Evolutionary conservation across 2,888 invertebrate genomes (phyloP), one percentile per base, ranked within the genome.

Genomic region (Himalopsyche kuldschensis): DNA sequence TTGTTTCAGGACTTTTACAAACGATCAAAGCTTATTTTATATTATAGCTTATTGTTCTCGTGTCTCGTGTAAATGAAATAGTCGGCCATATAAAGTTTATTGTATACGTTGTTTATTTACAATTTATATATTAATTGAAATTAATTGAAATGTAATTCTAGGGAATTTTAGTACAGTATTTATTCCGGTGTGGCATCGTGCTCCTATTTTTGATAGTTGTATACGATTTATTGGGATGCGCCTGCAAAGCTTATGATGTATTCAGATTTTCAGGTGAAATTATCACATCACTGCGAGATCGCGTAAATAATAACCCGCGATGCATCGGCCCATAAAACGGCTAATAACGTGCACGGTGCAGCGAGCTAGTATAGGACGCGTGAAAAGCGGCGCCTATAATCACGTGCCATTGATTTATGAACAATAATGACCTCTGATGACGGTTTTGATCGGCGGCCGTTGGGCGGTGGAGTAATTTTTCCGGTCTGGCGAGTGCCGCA

Each of bases 391-490:
- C 80, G 80, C 41, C 55, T 24, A 20, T 20, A 55, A 55, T 55
- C 55, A 55, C 55, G 55, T 55, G 55, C 55, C 55, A 55, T 55
- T 55, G 55, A 55, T 55, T 55, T 55, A 55, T 55, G 55, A 55
- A 55, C 55, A 55, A 55, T 55, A 55, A 55, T 55, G 63, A 47
- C 41, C 47, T 48, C 79, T 47, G 31, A 48, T 48, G 47, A 79
- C 48, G 47, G 79, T 79, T 79, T 48, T 48, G 79, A 48, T 79
- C 79, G 31, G 79, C 79, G 41, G 41, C 27, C 78, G 17, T 32
- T 11, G 78, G 10, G 63, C 32, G 41, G 47, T 30, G 31, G 48
- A 15, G 55, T 55, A 79, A 79, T 79, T 79, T 47, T 55, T 79
- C 80, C 80, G 75, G 75, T 46, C 75, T 24, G 55, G 31, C 81